Evolutionary conservation across 2,888 invertebrate species (phyloP), one percentile per base, ranked within the genome.

Genomic region (Orthosia cruda): DNA sequence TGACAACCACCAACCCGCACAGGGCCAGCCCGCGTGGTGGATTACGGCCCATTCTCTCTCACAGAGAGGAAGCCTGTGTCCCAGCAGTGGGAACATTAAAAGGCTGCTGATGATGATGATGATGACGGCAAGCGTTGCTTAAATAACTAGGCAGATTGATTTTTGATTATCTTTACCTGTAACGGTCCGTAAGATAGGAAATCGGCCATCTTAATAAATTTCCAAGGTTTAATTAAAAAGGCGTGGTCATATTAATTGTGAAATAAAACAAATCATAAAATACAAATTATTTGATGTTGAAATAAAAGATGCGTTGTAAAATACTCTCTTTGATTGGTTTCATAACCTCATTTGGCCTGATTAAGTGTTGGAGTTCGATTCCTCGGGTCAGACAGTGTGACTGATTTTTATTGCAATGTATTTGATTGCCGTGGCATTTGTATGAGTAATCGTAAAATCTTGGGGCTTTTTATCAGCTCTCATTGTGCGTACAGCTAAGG

Each of bases 231-330:
- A 66, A 73, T 74, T 23, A 73, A 65, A 47, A 32, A 68, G 74
- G 74, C 52, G 74, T 59, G 74, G 66, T 3, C n/a, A n/a, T 45
- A 55, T 47, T 61, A 49, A 12, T 74, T 16, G 0, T 20, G 40
- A 47, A 68, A 54, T 75, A 54, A 49, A 45, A 75, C 40, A 75
- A 61, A 75, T 57, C 26, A 69, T 69, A 57, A 50, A 50, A 54
- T 40, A 45, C 50, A 59, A 71, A 77, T 77, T 77, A 77, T 77
- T 59, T 50, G 77, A 77, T 63, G 63, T 77, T 0, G 26, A 59
- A 26, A 40, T 40, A 64, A 61, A 49, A 54, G 71, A 59, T 59
- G 23, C 11, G 32, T 18, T 20, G 4, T 55, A 20, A 54, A 66
- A 66, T 50, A 26, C n/a, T 49, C 0, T 23, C 20, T 66, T 40